These are phyloP conservation scores for Peromyscus maniculatus DNA, from an alignment of 2,113 vertebrate species.

Conservation along the genomic window DNA sequence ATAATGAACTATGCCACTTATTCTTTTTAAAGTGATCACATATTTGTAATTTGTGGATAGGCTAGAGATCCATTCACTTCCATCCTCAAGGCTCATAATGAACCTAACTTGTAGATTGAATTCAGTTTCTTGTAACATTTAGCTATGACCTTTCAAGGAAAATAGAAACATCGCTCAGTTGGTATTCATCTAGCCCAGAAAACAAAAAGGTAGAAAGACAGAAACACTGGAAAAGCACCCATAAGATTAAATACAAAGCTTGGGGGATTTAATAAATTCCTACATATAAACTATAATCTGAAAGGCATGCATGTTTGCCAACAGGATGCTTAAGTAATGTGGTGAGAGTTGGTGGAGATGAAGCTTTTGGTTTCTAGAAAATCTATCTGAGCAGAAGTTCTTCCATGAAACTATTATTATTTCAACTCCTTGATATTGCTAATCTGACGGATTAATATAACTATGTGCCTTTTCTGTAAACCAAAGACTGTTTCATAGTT, in stretches of 20 bases:
- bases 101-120: conserved; percentile 53
- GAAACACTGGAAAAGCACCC: neutral
- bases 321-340: conserved; percentile 18
- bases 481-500: conserved; percentile 31
- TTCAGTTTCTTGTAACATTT: conserved; percentile 70
- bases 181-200: neutral
- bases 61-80: conserved; percentile 43
- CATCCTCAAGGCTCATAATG: conserved; percentile 13
- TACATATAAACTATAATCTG: conserved; percentile 63
- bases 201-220: neutral
- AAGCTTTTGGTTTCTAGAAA: conserved; percentile 39
- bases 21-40: conserved; percentile 47
- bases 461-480: conserved; percentile 46
- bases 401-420: conserved; percentile 54
- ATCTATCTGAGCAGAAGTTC: conserved; percentile 8
- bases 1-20: conserved; percentile 51
- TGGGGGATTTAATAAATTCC: conserved; percentile 27
- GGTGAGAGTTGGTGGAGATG: conserved; percentile 53
- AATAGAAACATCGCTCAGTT: conserved; percentile 43
- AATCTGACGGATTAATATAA: conserved; percentile 18
- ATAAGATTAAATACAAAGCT: conserved; percentile 39
- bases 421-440: conserved; percentile 46
- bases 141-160: conserved; percentile 46
- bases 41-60: conserved; percentile 38
- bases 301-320: conserved; percentile 60